These are phyloP conservation scores for Xanthorhoe spadicearia DNA, from an alignment of 2,888 invertebrate genomes.

Conservation along the genomic window DNA sequence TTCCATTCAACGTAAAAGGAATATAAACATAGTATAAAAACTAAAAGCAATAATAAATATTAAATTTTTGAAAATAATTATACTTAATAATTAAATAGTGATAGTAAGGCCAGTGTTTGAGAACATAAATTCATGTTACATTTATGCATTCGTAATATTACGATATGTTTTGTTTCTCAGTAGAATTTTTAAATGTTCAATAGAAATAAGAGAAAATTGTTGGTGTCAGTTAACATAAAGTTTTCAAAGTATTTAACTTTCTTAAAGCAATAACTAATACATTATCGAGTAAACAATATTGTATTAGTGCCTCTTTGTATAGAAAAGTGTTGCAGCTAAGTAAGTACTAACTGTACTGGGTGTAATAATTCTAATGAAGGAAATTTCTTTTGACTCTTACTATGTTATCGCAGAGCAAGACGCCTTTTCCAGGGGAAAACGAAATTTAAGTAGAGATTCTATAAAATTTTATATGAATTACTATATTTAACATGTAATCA, in stretches of 20 bases:
- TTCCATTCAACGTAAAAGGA: conserved; percentile 47
- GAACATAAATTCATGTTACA: conserved; percentile 56
- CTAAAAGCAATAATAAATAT: conserved; percentile 52
- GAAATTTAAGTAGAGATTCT: too few species aligned
- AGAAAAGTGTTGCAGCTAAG: conserved; percentile 47
- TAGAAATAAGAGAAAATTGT: conserved; percentile 24
- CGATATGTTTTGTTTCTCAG: conserved; percentile 17
- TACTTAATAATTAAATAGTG: conserved; percentile 58
- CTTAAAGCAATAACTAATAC: background rate
- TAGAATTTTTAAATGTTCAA: conserved; percentile 26
- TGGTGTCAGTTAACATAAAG: conserved; percentile 13
- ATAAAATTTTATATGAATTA: too few species aligned
- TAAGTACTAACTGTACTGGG: conserved; percentile 46
- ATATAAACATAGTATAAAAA: conserved; percentile 44
- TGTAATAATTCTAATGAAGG: background rate
- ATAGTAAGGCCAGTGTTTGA: conserved; percentile 75
- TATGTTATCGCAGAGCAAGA: too few species aligned
- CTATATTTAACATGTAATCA: too few species aligned
- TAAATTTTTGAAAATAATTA: conserved; percentile 51
- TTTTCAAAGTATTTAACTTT: conserved; percentile 45
- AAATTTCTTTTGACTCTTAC: too few species aligned
- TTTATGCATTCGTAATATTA: conserved; percentile 23
- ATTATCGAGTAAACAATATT: conserved; percentile 46
- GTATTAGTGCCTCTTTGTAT: conserved; percentile 63
- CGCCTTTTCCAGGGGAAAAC: too few species aligned